Evolutionary conservation across 2,113 vertebrate species (phyloP).

Genomic region (Equus przewalskii): DNA sequence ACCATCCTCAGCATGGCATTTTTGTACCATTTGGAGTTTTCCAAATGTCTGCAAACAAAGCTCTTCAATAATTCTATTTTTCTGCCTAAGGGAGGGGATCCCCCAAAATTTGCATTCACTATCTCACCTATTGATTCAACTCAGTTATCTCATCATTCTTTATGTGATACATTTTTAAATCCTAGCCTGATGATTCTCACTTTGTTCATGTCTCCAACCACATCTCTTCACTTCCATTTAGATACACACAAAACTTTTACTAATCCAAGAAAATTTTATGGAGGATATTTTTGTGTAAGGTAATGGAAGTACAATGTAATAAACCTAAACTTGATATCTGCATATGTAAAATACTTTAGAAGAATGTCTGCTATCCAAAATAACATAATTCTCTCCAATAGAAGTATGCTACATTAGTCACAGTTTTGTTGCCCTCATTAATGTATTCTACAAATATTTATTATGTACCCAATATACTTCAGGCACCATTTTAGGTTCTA

Average conservation of each 20-base stretch:
- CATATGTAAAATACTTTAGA: slow-evolving; percentile 3
- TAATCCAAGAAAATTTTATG: neutral
- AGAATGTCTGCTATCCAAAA: neutral
- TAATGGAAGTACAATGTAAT: neutral
- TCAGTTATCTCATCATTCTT: neutral
- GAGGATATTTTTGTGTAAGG: neutral
- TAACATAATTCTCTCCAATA: neutral
- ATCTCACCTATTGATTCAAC: neutral
- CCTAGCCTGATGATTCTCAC: neutral
- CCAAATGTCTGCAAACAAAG: neutral
- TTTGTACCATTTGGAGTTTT: neutral
- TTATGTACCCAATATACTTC: neutral
- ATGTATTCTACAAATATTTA: neutral
- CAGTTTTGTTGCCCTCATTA: neutral
- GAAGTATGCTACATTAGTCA: neutral
- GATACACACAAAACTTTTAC: neutral
- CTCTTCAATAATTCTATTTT: neutral
- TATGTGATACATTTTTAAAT: neutral
- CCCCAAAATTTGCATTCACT: neutral
- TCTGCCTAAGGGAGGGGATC: neutral
- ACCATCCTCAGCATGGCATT: neutral
- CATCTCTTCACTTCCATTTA: neutral
- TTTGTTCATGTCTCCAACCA: neutral
- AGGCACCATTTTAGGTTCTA: neutral
- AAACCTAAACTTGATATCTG: neutral